These are phyloP conservation scores for Falco columbarius DNA, from an alignment of 2,797 vertebrate genomes.

Conservation along the genomic window DNA sequence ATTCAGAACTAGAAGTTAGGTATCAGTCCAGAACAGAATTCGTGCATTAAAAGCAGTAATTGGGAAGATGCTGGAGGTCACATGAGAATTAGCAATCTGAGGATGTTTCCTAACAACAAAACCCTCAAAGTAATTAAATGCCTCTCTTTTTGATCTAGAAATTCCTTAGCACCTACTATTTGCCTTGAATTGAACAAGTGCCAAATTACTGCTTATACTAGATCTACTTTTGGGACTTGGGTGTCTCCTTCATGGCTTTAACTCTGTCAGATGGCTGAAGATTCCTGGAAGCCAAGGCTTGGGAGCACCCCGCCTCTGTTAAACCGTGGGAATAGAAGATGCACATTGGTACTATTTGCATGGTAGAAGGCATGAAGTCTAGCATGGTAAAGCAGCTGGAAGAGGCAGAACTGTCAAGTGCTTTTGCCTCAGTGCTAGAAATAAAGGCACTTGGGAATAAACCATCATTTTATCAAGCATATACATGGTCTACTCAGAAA, in stretches of 20 bases:
- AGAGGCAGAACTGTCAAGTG: background rate
- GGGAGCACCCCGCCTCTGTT: background rate
- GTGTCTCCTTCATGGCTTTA: background rate
- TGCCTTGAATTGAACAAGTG: background rate
- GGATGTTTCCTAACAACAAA: background rate
- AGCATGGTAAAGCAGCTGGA: background rate
- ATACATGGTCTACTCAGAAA: background rate
- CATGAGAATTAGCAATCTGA: background rate
- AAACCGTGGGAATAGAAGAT: background rate
- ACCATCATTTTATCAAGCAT: slow-evolving; percentile 1
- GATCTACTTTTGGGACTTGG: background rate
- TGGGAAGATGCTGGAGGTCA: background rate
- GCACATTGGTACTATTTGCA: background rate
- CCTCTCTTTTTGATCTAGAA: background rate
- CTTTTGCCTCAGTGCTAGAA: background rate
- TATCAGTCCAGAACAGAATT: background rate
- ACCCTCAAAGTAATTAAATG: background rate
- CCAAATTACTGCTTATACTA: background rate
- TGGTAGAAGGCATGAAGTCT: background rate
- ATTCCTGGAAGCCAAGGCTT: background rate
- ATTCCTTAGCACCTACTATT: background rate
- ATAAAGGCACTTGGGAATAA: slow-evolving; percentile 5
- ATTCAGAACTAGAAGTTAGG: background rate
- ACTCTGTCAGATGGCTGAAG: background rate
- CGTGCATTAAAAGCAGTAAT: background rate